Conservation (phyloP, 2,113 vertebrate genomes). For the Leucopternis melanops region DNA sequence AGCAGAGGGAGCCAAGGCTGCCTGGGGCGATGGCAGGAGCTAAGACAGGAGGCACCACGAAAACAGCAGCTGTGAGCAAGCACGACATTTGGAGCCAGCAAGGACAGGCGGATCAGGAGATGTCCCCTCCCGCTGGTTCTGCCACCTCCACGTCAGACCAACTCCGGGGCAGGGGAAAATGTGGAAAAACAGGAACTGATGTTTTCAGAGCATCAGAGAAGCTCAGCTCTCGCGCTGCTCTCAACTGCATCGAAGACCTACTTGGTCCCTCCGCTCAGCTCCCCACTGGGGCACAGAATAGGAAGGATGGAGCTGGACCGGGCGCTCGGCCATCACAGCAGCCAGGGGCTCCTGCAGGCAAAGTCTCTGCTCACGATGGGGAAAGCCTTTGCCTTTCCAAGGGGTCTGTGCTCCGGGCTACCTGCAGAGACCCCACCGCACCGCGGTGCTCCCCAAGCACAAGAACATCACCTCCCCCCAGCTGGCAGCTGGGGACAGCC, state of each 20-base stretch:
- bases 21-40: accelerated
- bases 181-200: background rate
- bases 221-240: background rate
- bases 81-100: background rate
- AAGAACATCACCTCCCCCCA: background rate
- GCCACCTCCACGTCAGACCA: background rate
- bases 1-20: background rate
- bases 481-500: background rate
- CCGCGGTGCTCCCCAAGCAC: accelerated
- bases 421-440: background rate
- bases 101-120: background rate
- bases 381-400: background rate
- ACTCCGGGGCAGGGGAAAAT: background rate
- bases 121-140: background rate
- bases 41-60: background rate
- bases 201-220: background rate
- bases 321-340: background rate
- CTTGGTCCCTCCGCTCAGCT: background rate
- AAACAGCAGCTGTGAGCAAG: background rate
- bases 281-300: background rate
- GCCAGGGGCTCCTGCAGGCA: background rate
- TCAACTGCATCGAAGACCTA: background rate
- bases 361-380: accelerated
- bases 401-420: background rate
- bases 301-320: accelerated